Base-by-base conservation (phyloP, 2,113 vertebrate species). In the Himantopus leucocephalus region DNA sequence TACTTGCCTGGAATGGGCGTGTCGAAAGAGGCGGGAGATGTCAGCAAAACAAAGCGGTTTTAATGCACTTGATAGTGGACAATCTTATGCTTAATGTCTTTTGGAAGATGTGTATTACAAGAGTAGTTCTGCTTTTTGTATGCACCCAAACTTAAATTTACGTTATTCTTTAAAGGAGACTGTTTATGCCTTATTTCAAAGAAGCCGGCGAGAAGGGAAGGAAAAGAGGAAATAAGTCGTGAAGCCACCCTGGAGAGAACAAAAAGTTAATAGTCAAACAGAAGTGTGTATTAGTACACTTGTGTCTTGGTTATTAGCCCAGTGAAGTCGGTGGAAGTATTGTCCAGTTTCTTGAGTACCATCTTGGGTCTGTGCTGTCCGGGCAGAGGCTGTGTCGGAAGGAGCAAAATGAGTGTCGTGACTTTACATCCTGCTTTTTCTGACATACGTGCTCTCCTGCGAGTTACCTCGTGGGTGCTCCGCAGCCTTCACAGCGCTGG, bases 241-340 rank as follows among this genome's bases (percentile, higher is more conserved):
- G 53, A 79, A 59, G n/a, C 10, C 58, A 24, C 19, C 27, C 41
- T 35, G 15, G 29, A 64, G 79, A 45, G 26, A 66, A 13, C 2
- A 8, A 12, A 6, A 73, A 27, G 26, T 58, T 45, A 43, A 14
- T 2, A 1, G 16, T 48, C 52, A 35, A 3, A 16, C 3, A 27
- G 41, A n/a, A 58, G 23, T 0, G 2, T 43, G 41, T n/a, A 3
- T 50, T 10, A 6, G 64, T n/a, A 58, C 11, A 4, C 15, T 43
- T 2, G 1, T 41, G 6, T 34, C 66, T 32, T 26, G 21, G 21
- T 23, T 80, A 58, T 27, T 80, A 58, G 34, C 23, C 32, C 55
- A 6, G 2, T 56, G 55, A 60, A 77, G 48, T 47, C 14, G 4
- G 30, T 32, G 55, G 63, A 47, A 77, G 9, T 15, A 4, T 6